Conservation (phyloP, 2,888 invertebrate species). For the Conomelus anceps region DNA sequence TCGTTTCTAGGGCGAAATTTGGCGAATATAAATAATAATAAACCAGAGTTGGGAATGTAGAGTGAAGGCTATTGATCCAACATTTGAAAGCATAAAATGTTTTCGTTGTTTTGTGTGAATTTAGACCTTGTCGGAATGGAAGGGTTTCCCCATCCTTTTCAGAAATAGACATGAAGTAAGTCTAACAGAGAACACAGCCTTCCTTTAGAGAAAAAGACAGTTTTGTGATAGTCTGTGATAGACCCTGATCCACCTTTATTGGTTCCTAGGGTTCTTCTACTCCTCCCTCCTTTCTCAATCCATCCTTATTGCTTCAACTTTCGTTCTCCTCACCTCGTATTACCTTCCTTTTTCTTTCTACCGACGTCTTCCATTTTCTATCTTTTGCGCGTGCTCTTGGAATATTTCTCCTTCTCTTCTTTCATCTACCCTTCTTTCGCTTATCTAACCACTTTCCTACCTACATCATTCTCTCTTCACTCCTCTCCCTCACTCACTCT, state of each 20-base stretch:
- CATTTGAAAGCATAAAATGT: neutral
- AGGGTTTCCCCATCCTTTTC: neutral
- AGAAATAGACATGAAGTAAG: neutral
- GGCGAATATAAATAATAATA: neutral
- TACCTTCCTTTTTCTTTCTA: neutral
- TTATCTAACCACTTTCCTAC: too few relatives aligned
- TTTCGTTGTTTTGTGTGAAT: neutral
- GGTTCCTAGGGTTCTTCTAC: neutral
- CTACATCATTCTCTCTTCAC: too few relatives aligned
- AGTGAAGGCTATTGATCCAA: neutral
- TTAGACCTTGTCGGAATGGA: neutral
- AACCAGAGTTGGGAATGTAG: neutral
- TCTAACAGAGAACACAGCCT: neutral
- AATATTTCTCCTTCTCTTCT: neutral
- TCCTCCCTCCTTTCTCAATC: neutral
- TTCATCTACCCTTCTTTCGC: neutral
- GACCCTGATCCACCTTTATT: neutral
- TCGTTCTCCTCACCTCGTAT: neutral
- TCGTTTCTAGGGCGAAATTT: neutral
- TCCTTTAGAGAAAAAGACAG: neutral
- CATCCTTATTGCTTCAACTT: neutral
- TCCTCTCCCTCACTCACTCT: neutral
- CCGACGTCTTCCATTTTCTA: neutral
- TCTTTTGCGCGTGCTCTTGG: neutral
- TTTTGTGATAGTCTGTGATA: neutral